phyloP scores from a whole-genome alignment of 1,140 invertebrate species.

The Propsilocerus akamusi region DNA sequence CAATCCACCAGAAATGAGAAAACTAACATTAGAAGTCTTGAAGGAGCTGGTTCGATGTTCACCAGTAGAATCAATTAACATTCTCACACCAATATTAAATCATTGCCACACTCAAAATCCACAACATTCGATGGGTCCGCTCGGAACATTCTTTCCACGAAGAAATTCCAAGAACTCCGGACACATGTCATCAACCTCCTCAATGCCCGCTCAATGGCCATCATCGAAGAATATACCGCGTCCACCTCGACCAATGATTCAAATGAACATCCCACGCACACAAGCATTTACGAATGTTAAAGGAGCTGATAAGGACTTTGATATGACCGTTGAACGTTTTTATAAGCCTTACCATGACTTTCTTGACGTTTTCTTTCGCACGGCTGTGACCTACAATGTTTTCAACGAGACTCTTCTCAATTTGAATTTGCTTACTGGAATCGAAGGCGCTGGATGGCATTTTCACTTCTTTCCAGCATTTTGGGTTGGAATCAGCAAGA shows the following conservation, averaged over 20 bases:
- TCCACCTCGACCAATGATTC: conserved; percentile 64
- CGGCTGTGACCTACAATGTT: conserved; percentile 43
- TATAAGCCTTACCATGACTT: conserved; percentile 68
- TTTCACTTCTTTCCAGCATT: conserved; percentile 24
- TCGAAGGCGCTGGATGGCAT: conserved; percentile 21
- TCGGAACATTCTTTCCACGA: conserved; percentile 22
- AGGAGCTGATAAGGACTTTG: conserved; percentile 62
- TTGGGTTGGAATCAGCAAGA: conserved; percentile 24
- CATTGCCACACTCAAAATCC: conserved; percentile 73
- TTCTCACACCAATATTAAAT: conserved; percentile 63
- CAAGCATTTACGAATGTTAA: conserved; percentile 13
- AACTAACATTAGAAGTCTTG: conserved; percentile 59
- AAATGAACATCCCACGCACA: conserved; percentile 62
- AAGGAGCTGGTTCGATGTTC: conserved; percentile 70
- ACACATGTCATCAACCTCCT: conserved; percentile 19
- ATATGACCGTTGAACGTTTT: conserved; percentile 53
- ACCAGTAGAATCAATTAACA: conserved; percentile 59
- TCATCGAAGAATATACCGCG: conserved; percentile 26
- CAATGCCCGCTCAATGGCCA: conserved; percentile 17
- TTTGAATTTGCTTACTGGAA: conserved; percentile 20
- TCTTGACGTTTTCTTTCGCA: conserved; percentile 71
- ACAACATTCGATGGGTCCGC: conserved; percentile 37
- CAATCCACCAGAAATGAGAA: conserved; percentile 68
- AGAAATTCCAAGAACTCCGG: conserved; percentile 16
- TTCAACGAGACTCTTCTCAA: conserved; percentile 22